phyloP scores from a whole-genome alignment of 2,888 invertebrate species.

The Pollenia griseotomentosa region DNA sequence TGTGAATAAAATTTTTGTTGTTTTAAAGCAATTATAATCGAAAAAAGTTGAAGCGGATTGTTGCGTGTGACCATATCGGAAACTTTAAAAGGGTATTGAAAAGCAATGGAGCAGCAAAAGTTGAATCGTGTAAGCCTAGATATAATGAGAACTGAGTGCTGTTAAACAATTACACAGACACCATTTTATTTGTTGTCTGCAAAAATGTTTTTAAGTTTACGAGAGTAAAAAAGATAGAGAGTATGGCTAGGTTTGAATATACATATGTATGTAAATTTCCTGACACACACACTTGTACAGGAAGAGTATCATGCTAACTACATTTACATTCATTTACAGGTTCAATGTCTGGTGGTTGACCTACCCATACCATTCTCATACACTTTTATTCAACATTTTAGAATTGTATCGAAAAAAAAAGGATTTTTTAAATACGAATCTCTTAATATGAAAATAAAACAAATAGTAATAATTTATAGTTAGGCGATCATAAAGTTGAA shows the following conservation, averaged over 20 bases:
- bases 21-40: too few species aligned
- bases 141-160: conserved; percentile 3
- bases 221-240: conserved; percentile 21
- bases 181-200: background rate
- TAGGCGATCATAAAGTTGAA: conserved; percentile 28
- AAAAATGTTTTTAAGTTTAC: background rate
- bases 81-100: too few species aligned
- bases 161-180: background rate
- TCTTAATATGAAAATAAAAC: conserved; percentile 32
- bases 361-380: conserved; percentile 79
- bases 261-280: background rate
- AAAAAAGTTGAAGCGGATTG: too few species aligned
- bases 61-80: too few species aligned
- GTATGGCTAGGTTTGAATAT: conserved; percentile 15
- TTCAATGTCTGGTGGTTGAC: conserved; percentile 82
- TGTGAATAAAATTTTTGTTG: too few species aligned
- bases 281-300: conserved; percentile 27
- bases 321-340: conserved; percentile 74
- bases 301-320: conserved; percentile 57
- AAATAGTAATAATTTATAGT: conserved; percentile 66
- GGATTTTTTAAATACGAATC: background rate
- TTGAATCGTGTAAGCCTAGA: background rate
- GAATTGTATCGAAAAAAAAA: background rate
- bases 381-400: background rate
- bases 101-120: background rate